Conservation (phyloP, 2,888 invertebrate genomes). For the Campaea margaritaria region DNA sequence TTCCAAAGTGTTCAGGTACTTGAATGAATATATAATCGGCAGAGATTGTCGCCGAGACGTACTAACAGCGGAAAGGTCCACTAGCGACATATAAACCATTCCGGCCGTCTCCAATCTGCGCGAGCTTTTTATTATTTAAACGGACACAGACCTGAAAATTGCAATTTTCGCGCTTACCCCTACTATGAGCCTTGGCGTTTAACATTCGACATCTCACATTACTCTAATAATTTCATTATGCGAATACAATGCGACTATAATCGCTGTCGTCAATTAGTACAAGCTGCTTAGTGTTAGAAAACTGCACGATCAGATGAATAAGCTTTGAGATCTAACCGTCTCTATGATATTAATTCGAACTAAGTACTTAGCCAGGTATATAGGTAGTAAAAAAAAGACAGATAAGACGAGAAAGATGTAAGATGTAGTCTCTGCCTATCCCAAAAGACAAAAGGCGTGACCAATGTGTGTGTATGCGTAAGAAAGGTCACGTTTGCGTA, state of each 20-base stretch:
- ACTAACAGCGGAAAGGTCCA: slow-evolving; percentile 76
- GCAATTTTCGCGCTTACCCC: slow-evolving; percentile 62
- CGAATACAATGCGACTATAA: neutral
- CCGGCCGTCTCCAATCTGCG: slow-evolving; percentile 80
- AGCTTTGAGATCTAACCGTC: neutral
- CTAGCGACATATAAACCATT: slow-evolving; percentile 84
- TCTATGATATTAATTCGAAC: neutral
- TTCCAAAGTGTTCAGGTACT: slow-evolving; percentile 60
- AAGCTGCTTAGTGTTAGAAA: too few relatives aligned
- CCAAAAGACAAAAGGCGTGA: too few relatives aligned
- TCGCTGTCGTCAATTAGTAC: too few relatives aligned
- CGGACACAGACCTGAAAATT: slow-evolving; percentile 75
- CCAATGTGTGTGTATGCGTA: too few relatives aligned
- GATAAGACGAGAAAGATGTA: too few relatives aligned
- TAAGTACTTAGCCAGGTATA: too few relatives aligned
- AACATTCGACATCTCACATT: neutral
- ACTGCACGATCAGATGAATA: too few relatives aligned
- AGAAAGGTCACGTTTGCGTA: too few relatives aligned
- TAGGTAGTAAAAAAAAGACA: too few relatives aligned
- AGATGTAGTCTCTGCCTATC: too few relatives aligned
- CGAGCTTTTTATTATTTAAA: slow-evolving; percentile 83
- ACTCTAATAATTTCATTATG: neutral
- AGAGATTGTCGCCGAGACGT: slow-evolving; percentile 71
- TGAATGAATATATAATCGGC: slow-evolving; percentile 79
- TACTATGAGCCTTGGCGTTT: slow-evolving; percentile 40